phyloP scores from a whole-genome alignment of 2,797 vertebrate genomes.

The Artibeus jamaicensis region DNA sequence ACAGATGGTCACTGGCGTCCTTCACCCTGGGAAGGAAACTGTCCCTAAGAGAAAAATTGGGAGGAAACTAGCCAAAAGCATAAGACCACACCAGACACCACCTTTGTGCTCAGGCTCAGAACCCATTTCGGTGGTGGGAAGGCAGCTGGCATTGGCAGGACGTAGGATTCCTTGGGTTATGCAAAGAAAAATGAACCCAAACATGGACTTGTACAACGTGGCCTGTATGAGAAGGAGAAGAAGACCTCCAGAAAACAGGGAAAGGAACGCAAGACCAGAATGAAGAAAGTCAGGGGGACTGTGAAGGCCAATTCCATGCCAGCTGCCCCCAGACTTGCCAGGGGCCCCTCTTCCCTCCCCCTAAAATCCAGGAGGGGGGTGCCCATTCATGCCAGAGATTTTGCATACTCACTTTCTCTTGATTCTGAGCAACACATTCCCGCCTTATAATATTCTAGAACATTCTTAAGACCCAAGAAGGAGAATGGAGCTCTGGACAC shows the following conservation, averaged over 20 bases:
- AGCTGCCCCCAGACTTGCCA: not conserved
- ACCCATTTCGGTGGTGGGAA: not conserved
- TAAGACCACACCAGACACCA: not conserved
- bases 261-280: not conserved
- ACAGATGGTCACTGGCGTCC: not conserved
- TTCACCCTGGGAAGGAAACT: not conserved
- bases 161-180: not conserved
- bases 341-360: too few species aligned
- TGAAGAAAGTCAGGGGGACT: not conserved
- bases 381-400: not conserved
- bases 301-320: not conserved
- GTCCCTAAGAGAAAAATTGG: not conserved
- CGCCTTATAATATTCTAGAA: not conserved
- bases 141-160: not conserved
- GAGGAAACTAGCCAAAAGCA: not conserved
- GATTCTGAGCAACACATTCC: not conserved
- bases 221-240: not conserved
- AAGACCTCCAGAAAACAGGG: not conserved
- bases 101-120: not conserved
- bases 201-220: not conserved
- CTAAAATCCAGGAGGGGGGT: not conserved
- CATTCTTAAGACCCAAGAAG: not conserved
- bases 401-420: not conserved
- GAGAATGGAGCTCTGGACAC: not conserved
- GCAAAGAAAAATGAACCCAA: not conserved